phyloP scores from a whole-genome alignment of 2,888 invertebrate genomes.

The Nemurella pictetii region DNA sequence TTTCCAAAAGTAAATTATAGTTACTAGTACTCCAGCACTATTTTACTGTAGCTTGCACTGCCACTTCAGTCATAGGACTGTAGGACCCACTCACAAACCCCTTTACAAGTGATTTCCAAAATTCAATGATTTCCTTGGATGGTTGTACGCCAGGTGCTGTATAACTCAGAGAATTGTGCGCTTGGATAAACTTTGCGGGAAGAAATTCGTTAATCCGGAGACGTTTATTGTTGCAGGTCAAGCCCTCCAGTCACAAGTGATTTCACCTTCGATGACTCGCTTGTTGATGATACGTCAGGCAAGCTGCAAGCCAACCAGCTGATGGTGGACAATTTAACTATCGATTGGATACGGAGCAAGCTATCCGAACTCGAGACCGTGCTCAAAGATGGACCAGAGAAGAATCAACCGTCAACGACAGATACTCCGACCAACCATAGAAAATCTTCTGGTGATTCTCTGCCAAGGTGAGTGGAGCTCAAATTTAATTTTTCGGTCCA shows the following conservation, averaged over 20 bases:
- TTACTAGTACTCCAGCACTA: no score
- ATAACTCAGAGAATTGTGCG: no score
- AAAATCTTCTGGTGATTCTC: conserved; percentile 21
- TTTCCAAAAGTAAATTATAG: no score
- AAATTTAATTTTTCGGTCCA: no score
- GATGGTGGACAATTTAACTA: conserved; percentile 90
- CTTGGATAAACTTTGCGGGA: no score
- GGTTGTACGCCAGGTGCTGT: no score
- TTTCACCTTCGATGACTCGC: conserved; percentile 84
- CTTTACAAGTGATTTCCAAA: not conserved
- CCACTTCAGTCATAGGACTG: no score
- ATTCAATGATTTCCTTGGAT: not conserved
- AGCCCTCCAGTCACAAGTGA: conserved; percentile 74
- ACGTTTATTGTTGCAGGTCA: conserved; percentile 70
- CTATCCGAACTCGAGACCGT: conserved; percentile 75
- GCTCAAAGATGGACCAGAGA: conserved; percentile 71
- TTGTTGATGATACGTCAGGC: conserved; percentile 87
- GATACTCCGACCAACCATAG: conserved; percentile 26
- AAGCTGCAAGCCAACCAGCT: conserved; percentile 84
- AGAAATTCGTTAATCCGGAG: no score
- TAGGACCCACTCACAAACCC: no score
- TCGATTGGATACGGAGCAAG: conserved; percentile 84
- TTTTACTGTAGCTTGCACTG: no score
- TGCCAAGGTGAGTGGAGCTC: conserved; percentile 28
- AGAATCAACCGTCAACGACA: not conserved